These are phyloP conservation scores for Charina bottae DNA, from an alignment of 2,113 vertebrate species.

Conservation along the genomic window DNA sequence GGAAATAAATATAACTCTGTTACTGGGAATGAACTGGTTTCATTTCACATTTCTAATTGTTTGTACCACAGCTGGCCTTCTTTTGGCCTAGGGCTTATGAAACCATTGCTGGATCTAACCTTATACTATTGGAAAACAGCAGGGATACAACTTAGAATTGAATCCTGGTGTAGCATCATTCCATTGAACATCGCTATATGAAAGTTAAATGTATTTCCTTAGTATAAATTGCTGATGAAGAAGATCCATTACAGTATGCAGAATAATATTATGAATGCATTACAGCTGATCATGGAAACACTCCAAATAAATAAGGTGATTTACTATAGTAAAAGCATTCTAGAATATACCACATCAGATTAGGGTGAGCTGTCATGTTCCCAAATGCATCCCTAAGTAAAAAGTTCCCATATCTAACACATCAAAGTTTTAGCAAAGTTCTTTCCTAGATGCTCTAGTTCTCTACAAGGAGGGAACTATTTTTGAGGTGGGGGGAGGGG, in stretches of 20 bases:
- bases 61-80: background rate
- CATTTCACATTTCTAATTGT: background rate
- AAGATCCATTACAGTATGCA: background rate
- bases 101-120: background rate
- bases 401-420: background rate
- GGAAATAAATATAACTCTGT: background rate
- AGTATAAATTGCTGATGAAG: background rate
- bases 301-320: slow-evolving; percentile 3
- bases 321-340: background rate
- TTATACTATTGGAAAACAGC: background rate
- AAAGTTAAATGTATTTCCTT: background rate
- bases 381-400: background rate
- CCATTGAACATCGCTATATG: background rate
- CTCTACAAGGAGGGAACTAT: background rate
- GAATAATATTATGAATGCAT: background rate
- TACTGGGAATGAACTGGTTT: background rate
- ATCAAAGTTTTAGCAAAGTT: background rate
- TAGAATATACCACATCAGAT: background rate
- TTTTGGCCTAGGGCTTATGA: background rate
- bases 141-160: background rate
- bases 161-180: background rate
- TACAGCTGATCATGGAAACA: background rate
- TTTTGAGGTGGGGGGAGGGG: background rate
- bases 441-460: background rate
- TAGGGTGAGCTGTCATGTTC: background rate